A percentile compares a stretch with the other conserved stretches of the same genome.
Evolutionary conservation across 92 coral and sea anemone genomes (phyloP).

Genomic region (Isaurus tuberculatus): DNA sequence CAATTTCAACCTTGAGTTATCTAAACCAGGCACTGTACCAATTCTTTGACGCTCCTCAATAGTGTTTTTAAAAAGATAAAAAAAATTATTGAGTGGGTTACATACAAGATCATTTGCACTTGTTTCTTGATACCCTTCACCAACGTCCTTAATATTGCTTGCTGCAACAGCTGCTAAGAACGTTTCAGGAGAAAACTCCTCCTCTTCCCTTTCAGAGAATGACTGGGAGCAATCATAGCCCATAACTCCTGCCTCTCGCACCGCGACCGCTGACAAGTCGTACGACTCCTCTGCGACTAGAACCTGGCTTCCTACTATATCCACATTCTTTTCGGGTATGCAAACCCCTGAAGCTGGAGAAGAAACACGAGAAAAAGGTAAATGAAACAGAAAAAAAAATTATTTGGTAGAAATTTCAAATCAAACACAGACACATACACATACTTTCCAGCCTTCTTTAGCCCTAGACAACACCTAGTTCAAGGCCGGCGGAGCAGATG

Average conservation of each 20-base stretch:
- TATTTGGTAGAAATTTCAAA: too few species aligned
- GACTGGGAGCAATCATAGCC: background rate
- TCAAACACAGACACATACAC: too few species aligned
- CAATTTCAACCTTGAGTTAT: too few species aligned
- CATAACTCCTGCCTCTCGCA: background rate
- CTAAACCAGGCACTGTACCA: too few species aligned
- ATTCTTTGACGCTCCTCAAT: too few species aligned
- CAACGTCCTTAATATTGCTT: background rate
- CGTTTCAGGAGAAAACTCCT: conserved; percentile 19
- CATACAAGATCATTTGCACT: background rate
- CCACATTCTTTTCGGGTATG: background rate
- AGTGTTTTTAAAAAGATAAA: too few species aligned
- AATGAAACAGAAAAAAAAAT: background rate
- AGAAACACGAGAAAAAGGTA: background rate
- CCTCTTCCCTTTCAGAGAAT: background rate
- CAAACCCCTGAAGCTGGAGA: background rate
- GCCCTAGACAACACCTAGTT: too few species aligned
- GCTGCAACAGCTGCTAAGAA: conserved; percentile 38
- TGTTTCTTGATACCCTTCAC: background rate
- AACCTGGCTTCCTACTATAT: background rate
- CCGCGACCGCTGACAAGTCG: background rate
- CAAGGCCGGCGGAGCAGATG: too few species aligned
- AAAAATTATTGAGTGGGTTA: background rate
- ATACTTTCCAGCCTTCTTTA: too few species aligned
- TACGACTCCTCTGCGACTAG: background rate